Base-by-base conservation (phyloP, 2,888 invertebrate genomes). In the Amphipoea oculea region DNA sequence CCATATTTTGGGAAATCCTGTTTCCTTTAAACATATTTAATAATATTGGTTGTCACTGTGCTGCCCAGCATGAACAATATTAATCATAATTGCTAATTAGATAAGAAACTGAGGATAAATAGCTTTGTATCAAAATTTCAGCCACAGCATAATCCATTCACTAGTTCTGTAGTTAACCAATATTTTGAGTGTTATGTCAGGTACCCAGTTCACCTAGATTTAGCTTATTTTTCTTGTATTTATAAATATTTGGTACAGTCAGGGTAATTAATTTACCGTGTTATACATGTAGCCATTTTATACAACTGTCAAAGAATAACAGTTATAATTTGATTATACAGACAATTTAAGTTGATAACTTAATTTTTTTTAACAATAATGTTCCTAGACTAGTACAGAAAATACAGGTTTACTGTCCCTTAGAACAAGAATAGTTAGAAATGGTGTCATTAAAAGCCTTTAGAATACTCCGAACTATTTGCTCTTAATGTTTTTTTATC, bases 401-500 rank as follows among this genome's bases (percentile, higher is more conserved):
- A 80, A 29, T 23, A 40, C 54, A 83, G 48, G 63, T 69, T n/a
- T 9, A 45, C 2, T 36, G 1, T 60, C 48, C 51, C 40, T 48
- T 62, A 66, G 23, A 62, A n/a, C 20, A 69, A n/a, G 0, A 42
- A 62, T 54, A 54, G 70, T 62, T 71, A 81, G 81, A 66, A 84
- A 67, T 81, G 71, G 54, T 60, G 60, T 57, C 17, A 72, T 57
- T 68, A 17, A 79, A 82, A 84, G 29, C 81, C 42, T 81, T 71
- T 82, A 83, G 63, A 57, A 14, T 69, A 57, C 45, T 69, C n/a
- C 62, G 72, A 68, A 65, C 67, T 72, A 65, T 68, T 66, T 87
- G 79, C 84, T 73, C 54, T 85, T 76, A 78, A 87, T 81, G 51
- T 81, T 72, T 85, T 85, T 85, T 66, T 85, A 76, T 85, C 12